Conservation (phyloP, 2,888 invertebrate species). For the Oscheius onirici region DNA sequence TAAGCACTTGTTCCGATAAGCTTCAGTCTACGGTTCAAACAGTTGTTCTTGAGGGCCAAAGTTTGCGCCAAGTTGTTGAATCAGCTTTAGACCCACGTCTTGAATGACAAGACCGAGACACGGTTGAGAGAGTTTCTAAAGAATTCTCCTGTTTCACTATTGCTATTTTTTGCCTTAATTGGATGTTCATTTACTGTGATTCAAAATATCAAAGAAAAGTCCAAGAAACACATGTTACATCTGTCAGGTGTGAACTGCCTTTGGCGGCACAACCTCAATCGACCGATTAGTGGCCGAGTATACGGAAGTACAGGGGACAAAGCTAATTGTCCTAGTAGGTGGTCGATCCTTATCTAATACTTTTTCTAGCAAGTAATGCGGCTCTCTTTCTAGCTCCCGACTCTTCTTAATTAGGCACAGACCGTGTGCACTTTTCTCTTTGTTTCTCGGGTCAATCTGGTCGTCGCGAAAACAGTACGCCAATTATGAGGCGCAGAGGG, state of each 20-base stretch:
- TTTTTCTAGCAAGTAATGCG: conserved; percentile 4
- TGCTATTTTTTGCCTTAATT: background rate
- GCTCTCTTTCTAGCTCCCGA: conserved; percentile 8
- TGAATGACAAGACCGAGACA: no score
- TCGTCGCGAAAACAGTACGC: conserved; percentile 22
- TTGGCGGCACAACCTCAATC: conserved; percentile 14
- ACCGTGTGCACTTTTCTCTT: conserved; percentile 27
- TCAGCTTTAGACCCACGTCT: no score
- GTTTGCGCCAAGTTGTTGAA: no score
- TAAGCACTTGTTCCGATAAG: no score
- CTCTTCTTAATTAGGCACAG: conserved; percentile 20
- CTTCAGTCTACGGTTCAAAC: no score
- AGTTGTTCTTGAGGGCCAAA: no score
- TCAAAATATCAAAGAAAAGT: background rate
- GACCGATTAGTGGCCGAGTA: conserved; percentile 22
- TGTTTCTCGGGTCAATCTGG: conserved; percentile 32
- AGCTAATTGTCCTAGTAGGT: conserved; percentile 32
- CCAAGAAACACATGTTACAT: background rate
- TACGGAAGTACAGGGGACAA: conserved; percentile 14
- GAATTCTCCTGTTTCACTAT: background rate
- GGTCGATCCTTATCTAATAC: conserved; percentile 35
- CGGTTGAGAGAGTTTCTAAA: no score
- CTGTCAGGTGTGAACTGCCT: conserved; percentile 29
- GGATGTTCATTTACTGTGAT: no score
- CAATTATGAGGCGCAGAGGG: conserved; percentile 17